Conservation (phyloP, 2,797 vertebrate species). For the Semotilus atromaculatus region DNA sequence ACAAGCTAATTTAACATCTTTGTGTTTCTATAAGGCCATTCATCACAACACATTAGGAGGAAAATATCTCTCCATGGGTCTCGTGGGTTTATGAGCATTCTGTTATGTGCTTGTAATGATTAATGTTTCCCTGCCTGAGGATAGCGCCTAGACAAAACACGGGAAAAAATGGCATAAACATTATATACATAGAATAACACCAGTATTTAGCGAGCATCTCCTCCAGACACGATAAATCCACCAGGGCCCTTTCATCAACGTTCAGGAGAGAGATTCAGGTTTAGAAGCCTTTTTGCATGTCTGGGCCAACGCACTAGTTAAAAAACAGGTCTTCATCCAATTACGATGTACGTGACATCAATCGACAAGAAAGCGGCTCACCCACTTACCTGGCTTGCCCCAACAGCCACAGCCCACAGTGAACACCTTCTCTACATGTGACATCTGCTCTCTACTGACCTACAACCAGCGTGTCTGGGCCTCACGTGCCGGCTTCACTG, state of each 20-base stretch:
- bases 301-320: constrained; percentile 17
- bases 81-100: constrained; percentile 42
- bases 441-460: constrained; percentile 57
- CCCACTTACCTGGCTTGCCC: constrained; percentile 44
- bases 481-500: constrained; percentile 44
- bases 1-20: constrained; percentile 51
- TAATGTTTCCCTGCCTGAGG: constrained; percentile 49
- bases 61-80: constrained; percentile 39
- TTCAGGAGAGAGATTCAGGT: constrained; percentile 27
- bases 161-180: constrained; percentile 13
- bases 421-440: constrained; percentile 8
- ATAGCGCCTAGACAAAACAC: constrained; percentile 41
- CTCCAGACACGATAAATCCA: constrained; percentile 44
- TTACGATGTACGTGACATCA: constrained; percentile 42
- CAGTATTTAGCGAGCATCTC: constrained; percentile 40
- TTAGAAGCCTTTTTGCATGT: constrained; percentile 11
- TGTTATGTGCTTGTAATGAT: constrained; percentile 50
- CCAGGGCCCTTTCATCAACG: constrained; percentile 22
- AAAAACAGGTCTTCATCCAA: constrained; percentile 46
- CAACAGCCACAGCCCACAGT: constrained; percentile 11
- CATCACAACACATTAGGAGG: constrained; percentile 43
- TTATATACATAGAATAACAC: constrained; percentile 45
- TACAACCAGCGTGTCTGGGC: constrained; percentile 43
- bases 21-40: constrained; percentile 55
- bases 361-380: constrained; percentile 24